phyloP scores from a whole-genome alignment of 2,113 vertebrate species.

The Elephas maximus region DNA sequence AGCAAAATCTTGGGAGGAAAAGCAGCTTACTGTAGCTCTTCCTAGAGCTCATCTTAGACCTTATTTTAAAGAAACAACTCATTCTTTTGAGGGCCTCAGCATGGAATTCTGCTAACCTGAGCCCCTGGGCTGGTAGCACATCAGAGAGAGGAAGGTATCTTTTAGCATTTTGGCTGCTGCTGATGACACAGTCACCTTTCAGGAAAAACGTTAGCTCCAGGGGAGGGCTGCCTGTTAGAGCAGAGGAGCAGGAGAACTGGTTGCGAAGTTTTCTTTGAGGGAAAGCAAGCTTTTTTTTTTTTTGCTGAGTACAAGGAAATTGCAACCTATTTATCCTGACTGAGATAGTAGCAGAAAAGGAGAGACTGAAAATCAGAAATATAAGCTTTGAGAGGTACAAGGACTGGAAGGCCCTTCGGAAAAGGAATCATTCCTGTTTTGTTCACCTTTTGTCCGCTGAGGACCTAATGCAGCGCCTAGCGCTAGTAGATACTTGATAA shows the following conservation, averaged over 20 bases:
- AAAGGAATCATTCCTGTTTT: neutral
- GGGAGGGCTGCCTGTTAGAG: constrained; percentile 47
- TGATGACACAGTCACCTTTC: constrained; percentile 68
- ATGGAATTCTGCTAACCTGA: constrained; percentile 59
- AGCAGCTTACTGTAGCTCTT: constrained; percentile 28
- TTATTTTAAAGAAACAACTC: constrained; percentile 65
- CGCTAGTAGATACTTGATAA: neutral
- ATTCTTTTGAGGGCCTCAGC: constrained; percentile 40
- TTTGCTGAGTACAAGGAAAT: constrained; percentile 68
- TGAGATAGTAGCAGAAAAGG: constrained; percentile 43
- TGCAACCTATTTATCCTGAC: constrained; percentile 62
- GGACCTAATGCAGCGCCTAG: neutral
- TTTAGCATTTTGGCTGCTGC: constrained; percentile 65
- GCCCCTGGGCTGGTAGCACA: constrained; percentile 61
- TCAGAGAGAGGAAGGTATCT: constrained; percentile 65
- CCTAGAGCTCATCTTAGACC: constrained; percentile 28
- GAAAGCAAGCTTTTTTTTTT: constrained; percentile 38
- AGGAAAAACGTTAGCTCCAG: constrained; percentile 61
- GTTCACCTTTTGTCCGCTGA: neutral
- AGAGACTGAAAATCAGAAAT: constrained; percentile 34
- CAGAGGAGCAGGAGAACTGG: constrained; percentile 37
- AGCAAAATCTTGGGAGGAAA: neutral
- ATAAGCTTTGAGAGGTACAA: neutral
- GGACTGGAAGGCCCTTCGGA: neutral
- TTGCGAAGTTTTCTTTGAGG: constrained; percentile 54